phyloP scores from a whole-genome alignment of 1,140 invertebrate genomes.

The Phocides pigmalion region DNA sequence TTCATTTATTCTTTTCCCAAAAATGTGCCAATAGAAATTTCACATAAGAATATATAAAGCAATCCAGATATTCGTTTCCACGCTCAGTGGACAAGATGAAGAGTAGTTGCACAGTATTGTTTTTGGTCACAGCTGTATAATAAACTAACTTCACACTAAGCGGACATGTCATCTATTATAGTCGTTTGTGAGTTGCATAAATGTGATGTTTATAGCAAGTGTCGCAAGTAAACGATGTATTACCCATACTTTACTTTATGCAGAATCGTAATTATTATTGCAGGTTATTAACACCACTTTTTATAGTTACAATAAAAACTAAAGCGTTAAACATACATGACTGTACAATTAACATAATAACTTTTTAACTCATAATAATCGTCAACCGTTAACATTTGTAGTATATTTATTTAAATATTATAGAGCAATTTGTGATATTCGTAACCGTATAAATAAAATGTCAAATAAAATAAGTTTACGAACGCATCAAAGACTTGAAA shows the following conservation, averaged over 20 bases:
- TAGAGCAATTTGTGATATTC: no score
- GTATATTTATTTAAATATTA: no score
- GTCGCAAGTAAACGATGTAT: not conserved
- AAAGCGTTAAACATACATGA: not conserved
- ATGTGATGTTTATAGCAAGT: not conserved
- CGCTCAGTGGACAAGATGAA: not conserved
- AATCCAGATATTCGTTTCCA: not conserved
- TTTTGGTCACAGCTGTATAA: not conserved
- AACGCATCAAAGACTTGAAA: no score
- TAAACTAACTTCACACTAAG: not conserved
- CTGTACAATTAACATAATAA: no score
- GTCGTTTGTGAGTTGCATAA: not conserved
- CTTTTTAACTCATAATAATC: no score
- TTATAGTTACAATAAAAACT: not conserved
- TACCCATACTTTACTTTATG: not conserved
- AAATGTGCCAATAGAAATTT: no score
- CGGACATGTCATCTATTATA: not conserved
- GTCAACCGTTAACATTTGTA: no score
- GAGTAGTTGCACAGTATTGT: not conserved
- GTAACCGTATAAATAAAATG: no score
- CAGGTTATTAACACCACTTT: not conserved
- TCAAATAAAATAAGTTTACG: no score
- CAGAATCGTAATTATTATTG: not conserved
- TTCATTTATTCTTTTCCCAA: no score
- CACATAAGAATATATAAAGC: no score